Evolutionary conservation across 2,797 vertebrate species (phyloP), one percentile per base, ranked within the genome.

Genomic region (Eospalax fontanierii): DNA sequence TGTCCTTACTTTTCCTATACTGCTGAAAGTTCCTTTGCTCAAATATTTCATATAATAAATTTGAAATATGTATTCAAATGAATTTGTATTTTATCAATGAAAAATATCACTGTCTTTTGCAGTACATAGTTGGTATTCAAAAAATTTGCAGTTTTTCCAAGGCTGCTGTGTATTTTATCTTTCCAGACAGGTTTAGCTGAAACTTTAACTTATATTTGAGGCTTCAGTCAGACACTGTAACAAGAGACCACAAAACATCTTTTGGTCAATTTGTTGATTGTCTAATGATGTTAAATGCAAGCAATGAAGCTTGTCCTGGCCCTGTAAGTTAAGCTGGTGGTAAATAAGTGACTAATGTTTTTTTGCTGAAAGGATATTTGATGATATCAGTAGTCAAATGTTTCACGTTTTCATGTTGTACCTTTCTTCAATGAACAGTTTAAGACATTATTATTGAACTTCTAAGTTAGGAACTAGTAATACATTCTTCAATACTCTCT

Each of bases 111-210:
- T 74, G 35, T 43, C 21, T 12, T 81, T 88, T 75, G 6, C 43
- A 6, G 16, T 93, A 70, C n/a, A 74, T 54, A 73, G 19, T 30
- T 26, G 40, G 40, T 26, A 63, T 88, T 88, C 54, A 2, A 50
- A 70, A 87, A 93, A 54, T n/a, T 88, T 82, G 18, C 85, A 66
- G 46, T 84, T 61, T 89, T 40, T 28, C 78, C 18, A 59, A 46
- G 38, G 3, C 19, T 78, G 11, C 24, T 43, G 1, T 83, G 50
- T 73, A 65, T 28, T 71, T 74, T 40, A 73, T 43, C 43, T 66
- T 93, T 89, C 50, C 92, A 59, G 33, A 84, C 33, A 38, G 5
- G 15, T 35, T 78, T 59, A 78, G 33, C 24, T 71, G 80, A 61
- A 83, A 50, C 50, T 89, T 33, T 35, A 70, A 35, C 70, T 46